These are phyloP conservation scores for Crossaster papposus DNA, from an alignment of 53 echinoderm and acorn worm species.

Conservation along the genomic window DNA sequence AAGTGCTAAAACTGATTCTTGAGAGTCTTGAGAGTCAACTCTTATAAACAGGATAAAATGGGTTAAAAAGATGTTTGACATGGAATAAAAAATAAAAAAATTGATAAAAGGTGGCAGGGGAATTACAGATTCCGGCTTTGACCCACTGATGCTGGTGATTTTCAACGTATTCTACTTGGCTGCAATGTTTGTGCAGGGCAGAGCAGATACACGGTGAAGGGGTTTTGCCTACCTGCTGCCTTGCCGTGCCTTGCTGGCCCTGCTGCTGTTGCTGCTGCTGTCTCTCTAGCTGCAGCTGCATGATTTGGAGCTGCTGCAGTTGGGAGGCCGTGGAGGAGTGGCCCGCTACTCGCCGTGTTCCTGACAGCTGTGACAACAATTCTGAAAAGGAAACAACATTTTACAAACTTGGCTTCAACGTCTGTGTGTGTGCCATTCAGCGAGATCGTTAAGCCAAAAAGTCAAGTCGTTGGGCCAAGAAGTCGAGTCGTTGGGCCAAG, in stretches of 20 bases:
- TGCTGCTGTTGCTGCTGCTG: constrained; percentile 94
- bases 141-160: no score
- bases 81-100: no score
- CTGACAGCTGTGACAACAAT: constrained; percentile 96
- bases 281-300: constrained; percentile 98
- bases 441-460: no score
- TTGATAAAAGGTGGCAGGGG: no score
- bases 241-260: constrained; percentile 81
- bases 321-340: constrained; percentile 97
- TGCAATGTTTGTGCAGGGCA: not conserved
- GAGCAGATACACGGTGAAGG: not conserved
- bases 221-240: constrained; percentile 69
- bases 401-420: not conserved
- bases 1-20: no score
- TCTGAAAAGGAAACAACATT: constrained; percentile 55
- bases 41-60: no score
- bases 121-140: no score
- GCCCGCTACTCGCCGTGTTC: constrained; percentile 87
- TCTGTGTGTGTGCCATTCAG: not conserved
- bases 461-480: no score
- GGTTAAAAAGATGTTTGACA: no score
- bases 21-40: no score
- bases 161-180: no score
- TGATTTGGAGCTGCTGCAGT: constrained; percentile 96
- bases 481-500: no score